A percentile compares a stretch with the other conserved stretches of the same genome.
Conservation (phyloP, 1,140 invertebrate genomes). For the Dendroctonus valens region DNA sequence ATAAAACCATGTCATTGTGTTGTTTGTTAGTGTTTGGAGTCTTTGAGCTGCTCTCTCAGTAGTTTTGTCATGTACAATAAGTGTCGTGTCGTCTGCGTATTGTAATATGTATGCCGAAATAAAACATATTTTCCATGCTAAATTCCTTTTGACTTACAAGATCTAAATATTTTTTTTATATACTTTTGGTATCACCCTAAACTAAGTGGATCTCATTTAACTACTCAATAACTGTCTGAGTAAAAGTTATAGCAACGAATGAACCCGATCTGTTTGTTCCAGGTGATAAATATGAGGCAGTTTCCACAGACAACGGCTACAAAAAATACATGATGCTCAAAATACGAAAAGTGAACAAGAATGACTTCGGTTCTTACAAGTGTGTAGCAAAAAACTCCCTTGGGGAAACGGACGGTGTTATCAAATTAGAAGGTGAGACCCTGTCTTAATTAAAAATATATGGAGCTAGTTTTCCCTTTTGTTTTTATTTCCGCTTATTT, state of each 20-base stretch:
- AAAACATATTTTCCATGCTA: too few relatives aligned
- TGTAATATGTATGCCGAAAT: too few relatives aligned
- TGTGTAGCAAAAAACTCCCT: constrained; percentile 94
- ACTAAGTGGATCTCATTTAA: too few relatives aligned
- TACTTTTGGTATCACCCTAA: background rate
- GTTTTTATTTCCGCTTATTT: background rate
- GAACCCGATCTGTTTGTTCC: constrained; percentile 46
- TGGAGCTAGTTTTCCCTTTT: background rate
- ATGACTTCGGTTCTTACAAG: constrained; percentile 84
- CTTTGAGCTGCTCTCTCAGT: too few relatives aligned
- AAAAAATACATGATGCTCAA: constrained; percentile 87
- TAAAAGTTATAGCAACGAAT: background rate
- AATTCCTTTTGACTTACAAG: background rate
- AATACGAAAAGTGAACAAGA: constrained; percentile 72
- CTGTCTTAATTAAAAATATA: constrained; percentile 6
- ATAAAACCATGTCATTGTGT: too few relatives aligned
- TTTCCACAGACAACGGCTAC: constrained; percentile 76
- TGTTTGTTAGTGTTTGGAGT: too few relatives aligned
- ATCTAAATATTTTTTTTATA: background rate
- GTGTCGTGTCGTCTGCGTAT: too few relatives aligned
- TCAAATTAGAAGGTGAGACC: constrained; percentile 85
- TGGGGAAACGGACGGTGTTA: constrained; percentile 87
- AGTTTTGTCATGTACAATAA: too few relatives aligned
- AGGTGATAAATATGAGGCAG: constrained; percentile 85
- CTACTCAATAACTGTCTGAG: background rate